Percentiles rank a stretch among this genome's conserved stretches.
Conservation (phyloP, 2,797 vertebrate genomes). For the Schizopygopsis malacanthus region DNA sequence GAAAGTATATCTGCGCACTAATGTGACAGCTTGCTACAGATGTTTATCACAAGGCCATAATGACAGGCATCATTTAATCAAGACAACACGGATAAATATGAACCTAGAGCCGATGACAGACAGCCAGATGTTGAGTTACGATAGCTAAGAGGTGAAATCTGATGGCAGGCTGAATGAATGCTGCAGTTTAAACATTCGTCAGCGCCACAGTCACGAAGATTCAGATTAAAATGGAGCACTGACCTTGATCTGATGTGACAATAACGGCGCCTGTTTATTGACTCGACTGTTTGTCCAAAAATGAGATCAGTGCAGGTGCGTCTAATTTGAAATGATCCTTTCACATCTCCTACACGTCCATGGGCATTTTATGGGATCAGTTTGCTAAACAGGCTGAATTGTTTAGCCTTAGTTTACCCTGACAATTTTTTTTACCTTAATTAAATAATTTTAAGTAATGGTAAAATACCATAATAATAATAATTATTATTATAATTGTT, state of each 20-base stretch:
- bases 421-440: not conserved
- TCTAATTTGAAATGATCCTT: slow-evolving; percentile 29
- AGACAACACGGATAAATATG: slow-evolving; percentile 60
- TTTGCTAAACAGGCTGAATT: not conserved
- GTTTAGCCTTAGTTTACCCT: not conserved
- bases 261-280: slow-evolving; percentile 35
- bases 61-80: slow-evolving; percentile 54
- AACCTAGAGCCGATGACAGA: slow-evolving; percentile 41
- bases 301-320: slow-evolving; percentile 36
- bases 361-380: not conserved
- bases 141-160: slow-evolving; percentile 44
- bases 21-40: slow-evolving; percentile 39
- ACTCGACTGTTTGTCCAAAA: slow-evolving; percentile 39
- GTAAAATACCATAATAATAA: not conserved
- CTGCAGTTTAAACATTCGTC: slow-evolving; percentile 41
- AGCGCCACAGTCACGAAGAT: slow-evolving; percentile 34
- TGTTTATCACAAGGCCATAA: slow-evolving; percentile 61
- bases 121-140: slow-evolving; percentile 24
- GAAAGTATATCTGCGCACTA: slow-evolving; percentile 12
- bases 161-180: slow-evolving; percentile 32
- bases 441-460: not conserved
- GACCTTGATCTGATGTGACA: slow-evolving; percentile 61
- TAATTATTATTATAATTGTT: no score
- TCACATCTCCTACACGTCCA: not conserved
- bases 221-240: slow-evolving; percentile 37